phyloP scores from a whole-genome alignment of 2,797 vertebrate genomes.

The Anguilla obscura region DNA sequence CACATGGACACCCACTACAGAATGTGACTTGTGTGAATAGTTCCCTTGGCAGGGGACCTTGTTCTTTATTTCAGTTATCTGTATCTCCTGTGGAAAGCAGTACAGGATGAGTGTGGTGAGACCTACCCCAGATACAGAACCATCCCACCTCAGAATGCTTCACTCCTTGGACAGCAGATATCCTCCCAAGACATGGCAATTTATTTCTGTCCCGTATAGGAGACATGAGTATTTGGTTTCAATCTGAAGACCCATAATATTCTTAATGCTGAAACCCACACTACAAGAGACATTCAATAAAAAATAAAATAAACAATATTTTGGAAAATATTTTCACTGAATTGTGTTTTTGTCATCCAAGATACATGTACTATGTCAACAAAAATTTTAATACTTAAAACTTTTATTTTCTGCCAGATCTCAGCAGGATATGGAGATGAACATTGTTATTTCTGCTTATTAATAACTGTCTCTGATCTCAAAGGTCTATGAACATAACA shows the following conservation, averaged over 20 bases:
- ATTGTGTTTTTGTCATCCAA: no score
- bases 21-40: background rate
- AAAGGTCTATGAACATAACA: background rate
- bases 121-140: slow-evolving; percentile 25
- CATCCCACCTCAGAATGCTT: slow-evolving; percentile 50
- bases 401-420: no score
- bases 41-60: background rate
- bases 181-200: background rate
- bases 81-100: background rate
- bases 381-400: background rate
- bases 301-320: no score
- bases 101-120: background rate
- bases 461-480: slow-evolving; percentile 39
- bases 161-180: background rate
- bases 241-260: background rate
- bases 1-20: background rate
- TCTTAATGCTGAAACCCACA: background rate
- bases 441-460: slow-evolving; percentile 57
- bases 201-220: background rate
- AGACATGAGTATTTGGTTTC: background rate
- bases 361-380: no score
- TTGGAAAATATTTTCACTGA: no score
- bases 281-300: background rate
- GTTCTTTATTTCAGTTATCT: background rate
- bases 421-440: slow-evolving; percentile 8